Evolutionary conservation across 2,888 invertebrate genomes (phyloP), one percentile per base, ranked within the genome.

Genomic region (Aethes cnicana): DNA sequence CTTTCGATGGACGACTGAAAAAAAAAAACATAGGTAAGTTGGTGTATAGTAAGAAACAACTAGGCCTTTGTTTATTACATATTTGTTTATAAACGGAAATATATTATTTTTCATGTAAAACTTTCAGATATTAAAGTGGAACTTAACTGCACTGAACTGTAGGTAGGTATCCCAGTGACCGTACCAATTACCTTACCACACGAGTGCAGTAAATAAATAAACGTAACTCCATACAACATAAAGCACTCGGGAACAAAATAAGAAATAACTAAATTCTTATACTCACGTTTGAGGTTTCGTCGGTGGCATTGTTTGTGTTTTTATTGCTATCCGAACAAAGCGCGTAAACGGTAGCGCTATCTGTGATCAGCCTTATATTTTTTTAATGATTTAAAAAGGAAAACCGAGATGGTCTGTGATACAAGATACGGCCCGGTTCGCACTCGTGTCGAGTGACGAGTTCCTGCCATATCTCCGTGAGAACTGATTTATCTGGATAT

Each of bases 321-420:
- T 86, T 87, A 84, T 84, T 82, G 81, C 81, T 72, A 72, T 72
- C 61, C 69, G 77, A 78, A 88, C 89, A 88, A 88, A 83, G 77
- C 73, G 84, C 81, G 86, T 88, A 89, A 87, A 82, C 89, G 89
- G 89, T 88, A 88, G 88, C 86, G 64, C 71, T 87, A 89, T 89
- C 88, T 84, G 84, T 85, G 86, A 89, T 88, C 89, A 81, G 83
- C 78, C 82, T 84, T 81, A 79, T 78, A 80, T 69, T 76, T 77
- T 78, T 81, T 70, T 65, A 72, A 72, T 72, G 68, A 66, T 70
- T 76, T 74, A 72, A 64, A 66, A 62, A 62, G 56, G 72, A 72
- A 80, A 78, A 70, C 68, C 56, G 73, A 79, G 78, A 75, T 76
- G 71, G 61, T 67, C 66, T 68, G 72, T 74, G 65, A 72, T 82